Evolutionary conservation across 2,888 invertebrate species (phyloP), one percentile per base, ranked within the genome.

Genomic region (Lottia gigantea): DNA sequence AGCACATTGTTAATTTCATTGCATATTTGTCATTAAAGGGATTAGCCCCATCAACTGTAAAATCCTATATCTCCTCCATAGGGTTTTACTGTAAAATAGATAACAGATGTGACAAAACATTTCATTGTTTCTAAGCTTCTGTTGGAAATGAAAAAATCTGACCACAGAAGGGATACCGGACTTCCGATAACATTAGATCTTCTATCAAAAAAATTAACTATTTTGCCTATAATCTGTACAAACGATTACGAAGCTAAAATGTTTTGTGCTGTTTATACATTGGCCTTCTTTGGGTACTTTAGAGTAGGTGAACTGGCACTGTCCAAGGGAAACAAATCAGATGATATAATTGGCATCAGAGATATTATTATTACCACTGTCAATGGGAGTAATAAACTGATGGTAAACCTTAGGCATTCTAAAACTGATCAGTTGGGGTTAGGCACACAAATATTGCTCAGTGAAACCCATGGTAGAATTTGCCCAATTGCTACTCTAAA

Each of bases 301-400:
- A 11, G 19, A 16, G 46, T 76, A 14, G 70, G 68, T 15, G 76
- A 75, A 46, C 69, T 75, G 62, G 61, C 46, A 1, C 23, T 55
- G 23, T 55, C 55, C 15, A 55, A 55, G 55, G 55, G 23, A 23
- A 23, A 14, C n/a, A 55, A 23, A 11, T 19, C 19, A 55, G 19
- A 19, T 15, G 12, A 55, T 11, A 19, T 55, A 11, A 19, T 19
- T 19, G 14, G 23, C 19, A 19, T 55, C 11, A 19, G 19, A 11
- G 55, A 55, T 23, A 19, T 55, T 7, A 55, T 12, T 7, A 3
- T 19, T 12, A 19, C 4, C n/a, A 23, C 55, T 19, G 11, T 23
- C 6, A 55, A 23, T 19, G 23, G 23, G 19, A 8, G 15, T 23
- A 55, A 0, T 1, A 55, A 19, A 55, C n/a, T 16, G n/a, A 4